Base-by-base conservation (phyloP, 1,140 invertebrate species). In the Drosophila ambigua region DNA sequence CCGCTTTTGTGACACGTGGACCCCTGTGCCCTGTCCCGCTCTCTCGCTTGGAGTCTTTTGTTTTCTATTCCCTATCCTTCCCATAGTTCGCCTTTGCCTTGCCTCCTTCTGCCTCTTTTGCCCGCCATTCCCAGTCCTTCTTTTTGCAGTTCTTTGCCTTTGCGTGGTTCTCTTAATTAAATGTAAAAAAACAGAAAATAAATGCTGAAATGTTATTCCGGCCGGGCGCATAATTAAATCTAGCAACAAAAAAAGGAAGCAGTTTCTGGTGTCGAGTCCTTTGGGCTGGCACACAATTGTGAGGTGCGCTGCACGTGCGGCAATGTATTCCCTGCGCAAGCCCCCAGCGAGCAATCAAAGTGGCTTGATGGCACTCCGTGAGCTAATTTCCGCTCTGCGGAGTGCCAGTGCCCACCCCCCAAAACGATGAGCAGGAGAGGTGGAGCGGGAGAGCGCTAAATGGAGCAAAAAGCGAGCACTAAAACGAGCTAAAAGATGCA, bases 311-410 rank as follows among this genome's bases (percentile, higher is more conserved):
- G 71, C 43, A 20, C 45, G 20, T 11, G 24, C 52, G 28, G 39
- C 9, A 15, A 9, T 20, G 23, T 62, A 24, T 26, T 50, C 23
- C 0, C n/a, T 44, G 16, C 13, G 4, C 20, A 43, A 50, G 28
- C 31, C 28, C 4, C n/a, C 20, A 8, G 23, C 35, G 16, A 35
- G 41, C 63, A 85, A 80, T 84, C 64, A 74, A 72, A 77, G 51
- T 58, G 60, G 11, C 31, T 77, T 61, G 61, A 71, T 69, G 45
- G 28, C 64, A 52, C 60, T 59, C 73, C 63, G 46, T 52, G 66
- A 84, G 64, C 81, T 75, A 85, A 85, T 85, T 85, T 85, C 81
- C 81, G 81, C 41, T 72, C 31, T 31, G 49, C 41, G 63, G 11
- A 39, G 35, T 39, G 35, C 26, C 26, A 84, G 81, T 63, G 60